phyloP scores from a whole-genome alignment of 2,888 invertebrate genomes.

The Drosophila leonis region DNA sequence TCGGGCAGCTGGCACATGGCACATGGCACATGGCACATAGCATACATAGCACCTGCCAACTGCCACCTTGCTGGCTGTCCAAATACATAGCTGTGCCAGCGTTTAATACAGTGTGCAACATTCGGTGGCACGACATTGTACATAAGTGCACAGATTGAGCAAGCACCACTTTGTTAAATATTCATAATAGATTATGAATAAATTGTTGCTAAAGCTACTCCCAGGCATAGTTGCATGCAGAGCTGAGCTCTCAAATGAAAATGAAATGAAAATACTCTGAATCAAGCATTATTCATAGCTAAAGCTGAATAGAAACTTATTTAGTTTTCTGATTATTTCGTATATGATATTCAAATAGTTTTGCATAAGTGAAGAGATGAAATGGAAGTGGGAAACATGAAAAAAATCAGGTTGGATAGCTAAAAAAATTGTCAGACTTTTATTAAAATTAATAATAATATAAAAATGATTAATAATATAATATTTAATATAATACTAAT shows the following conservation, averaged over 20 bases:
- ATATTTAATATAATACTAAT: too few species aligned
- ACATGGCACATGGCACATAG: conserved; percentile 19
- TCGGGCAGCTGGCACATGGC: conserved; percentile 39
- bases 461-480: too few species aligned
- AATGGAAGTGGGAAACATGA: not conserved
- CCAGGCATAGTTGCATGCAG: not conserved
- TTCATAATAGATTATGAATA: conserved; percentile 21
- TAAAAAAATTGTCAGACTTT: too few species aligned
- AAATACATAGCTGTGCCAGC: conserved; percentile 4
- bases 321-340: not conserved
- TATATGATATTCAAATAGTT: not conserved
- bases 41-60: conserved; percentile 9
- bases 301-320: not conserved
- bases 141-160: conserved; percentile 8
- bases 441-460: too few species aligned
- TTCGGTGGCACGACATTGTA: conserved; percentile 16
- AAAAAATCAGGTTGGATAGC: not conserved
- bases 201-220: conserved; percentile 5
- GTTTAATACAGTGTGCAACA: conserved; percentile 6
- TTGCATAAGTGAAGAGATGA: not conserved
- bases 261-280: not conserved
- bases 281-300: not conserved
- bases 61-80: conserved; percentile 11
- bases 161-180: conserved; percentile 11
- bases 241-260: not conserved